Conservation (phyloP, 2,888 invertebrate species). For the Drosophila engyochracea region DNA sequence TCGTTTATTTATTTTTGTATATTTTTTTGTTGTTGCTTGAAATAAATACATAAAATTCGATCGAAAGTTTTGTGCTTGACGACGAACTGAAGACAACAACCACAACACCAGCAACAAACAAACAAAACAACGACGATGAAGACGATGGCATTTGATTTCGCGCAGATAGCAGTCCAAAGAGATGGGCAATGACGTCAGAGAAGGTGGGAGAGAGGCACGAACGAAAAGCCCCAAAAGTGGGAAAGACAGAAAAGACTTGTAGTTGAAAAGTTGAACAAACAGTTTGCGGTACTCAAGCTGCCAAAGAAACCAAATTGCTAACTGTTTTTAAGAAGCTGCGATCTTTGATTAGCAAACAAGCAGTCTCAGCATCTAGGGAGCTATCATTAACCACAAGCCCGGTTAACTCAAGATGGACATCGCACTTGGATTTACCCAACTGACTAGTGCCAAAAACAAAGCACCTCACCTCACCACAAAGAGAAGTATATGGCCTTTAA, state of each 20-base stretch:
- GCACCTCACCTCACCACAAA: neutral
- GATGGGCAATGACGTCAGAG: slow-evolving; percentile 65
- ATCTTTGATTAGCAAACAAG: slow-evolving; percentile 80
- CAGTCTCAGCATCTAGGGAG: slow-evolving; percentile 44
- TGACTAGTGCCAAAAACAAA: slow-evolving; percentile 54
- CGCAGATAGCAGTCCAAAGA: slow-evolving; percentile 65
- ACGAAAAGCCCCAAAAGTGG: slow-evolving; percentile 5
- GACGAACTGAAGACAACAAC: slow-evolving; percentile 37
- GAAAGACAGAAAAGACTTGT: slow-evolving; percentile 58
- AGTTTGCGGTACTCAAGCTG: slow-evolving; percentile 75
- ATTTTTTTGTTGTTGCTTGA: slow-evolving; percentile 58
- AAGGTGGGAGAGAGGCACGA: neutral
- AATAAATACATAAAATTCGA: slow-evolving; percentile 82
- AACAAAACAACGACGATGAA: slow-evolving; percentile 40
- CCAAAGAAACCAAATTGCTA: slow-evolving; percentile 54
- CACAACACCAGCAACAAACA: neutral
- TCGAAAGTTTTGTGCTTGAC: slow-evolving; percentile 80
- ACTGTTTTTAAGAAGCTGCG: slow-evolving; percentile 72
- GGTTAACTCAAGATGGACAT: slow-evolving; percentile 30
- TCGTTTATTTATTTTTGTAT: slow-evolving; percentile 61
- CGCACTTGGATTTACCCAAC: slow-evolving; percentile 62
- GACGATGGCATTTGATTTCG: slow-evolving; percentile 77
- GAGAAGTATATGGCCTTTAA: slow-evolving; percentile 3
- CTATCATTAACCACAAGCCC: slow-evolving; percentile 70
- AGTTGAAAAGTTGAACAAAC: slow-evolving; percentile 74